A percentile compares a stretch with the other conserved stretches of the same genome.
These are phyloP conservation scores for Pseudochromis fuscus DNA, from an alignment of 2,797 vertebrate species.

Conservation along the genomic window DNA sequence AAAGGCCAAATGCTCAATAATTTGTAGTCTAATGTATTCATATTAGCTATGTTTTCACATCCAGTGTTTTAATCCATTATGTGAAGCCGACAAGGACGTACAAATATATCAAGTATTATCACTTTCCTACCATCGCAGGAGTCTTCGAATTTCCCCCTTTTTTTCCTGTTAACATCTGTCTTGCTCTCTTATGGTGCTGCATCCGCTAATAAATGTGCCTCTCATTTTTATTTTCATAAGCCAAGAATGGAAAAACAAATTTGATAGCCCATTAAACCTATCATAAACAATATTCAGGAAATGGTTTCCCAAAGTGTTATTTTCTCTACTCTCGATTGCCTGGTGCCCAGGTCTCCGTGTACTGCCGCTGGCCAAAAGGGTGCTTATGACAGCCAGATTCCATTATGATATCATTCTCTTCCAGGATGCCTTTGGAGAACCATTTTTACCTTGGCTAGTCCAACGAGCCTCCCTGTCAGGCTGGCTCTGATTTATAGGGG, in stretches of 20 bases:
- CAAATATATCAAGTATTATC: slow-evolving; percentile 3
- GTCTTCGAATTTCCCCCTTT: not conserved
- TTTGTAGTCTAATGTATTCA: slow-evolving; percentile 7
- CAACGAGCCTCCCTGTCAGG: slow-evolving; percentile 44
- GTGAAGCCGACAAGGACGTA: slow-evolving; percentile 13
- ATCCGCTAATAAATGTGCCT: slow-evolving; percentile 46
- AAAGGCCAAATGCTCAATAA: not conserved
- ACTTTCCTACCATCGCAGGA: slow-evolving; percentile 3
- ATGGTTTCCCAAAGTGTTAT: slow-evolving; percentile 63
- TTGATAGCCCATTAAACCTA: slow-evolving; percentile 78
- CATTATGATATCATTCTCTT: slow-evolving; percentile 78
- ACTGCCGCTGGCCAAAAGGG: slow-evolving; percentile 68
- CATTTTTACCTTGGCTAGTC: slow-evolving; percentile 61
- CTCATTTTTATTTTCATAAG: slow-evolving; percentile 64
- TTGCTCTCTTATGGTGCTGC: slow-evolving; percentile 9
- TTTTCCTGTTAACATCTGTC: slow-evolving; percentile 33
- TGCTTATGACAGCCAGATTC: slow-evolving; percentile 73
- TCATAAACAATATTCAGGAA: slow-evolving; percentile 76
- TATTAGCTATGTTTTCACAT: not conserved
- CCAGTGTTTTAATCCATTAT: slow-evolving; percentile 19
- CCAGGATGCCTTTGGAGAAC: slow-evolving; percentile 64
- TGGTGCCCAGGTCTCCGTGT: slow-evolving; percentile 55
- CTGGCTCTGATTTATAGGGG: slow-evolving; percentile 64
- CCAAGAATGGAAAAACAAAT: slow-evolving; percentile 69
- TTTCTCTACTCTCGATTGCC: slow-evolving; percentile 58